Evolutionary conservation across 2,797 vertebrate species (phyloP).

Genomic region (Falco naumanni): DNA sequence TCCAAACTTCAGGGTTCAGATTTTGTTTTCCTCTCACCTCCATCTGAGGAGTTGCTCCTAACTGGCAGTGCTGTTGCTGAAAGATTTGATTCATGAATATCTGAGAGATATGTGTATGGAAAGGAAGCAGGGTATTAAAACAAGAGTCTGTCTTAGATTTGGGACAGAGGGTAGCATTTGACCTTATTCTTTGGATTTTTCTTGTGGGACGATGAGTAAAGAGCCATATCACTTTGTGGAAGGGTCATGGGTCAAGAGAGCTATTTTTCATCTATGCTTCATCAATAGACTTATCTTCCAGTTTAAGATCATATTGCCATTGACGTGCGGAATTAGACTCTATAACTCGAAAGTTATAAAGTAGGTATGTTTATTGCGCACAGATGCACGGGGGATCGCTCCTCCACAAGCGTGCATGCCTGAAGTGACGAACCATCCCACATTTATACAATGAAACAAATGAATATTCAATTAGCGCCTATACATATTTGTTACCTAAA

Average conservation of each 20-base stretch:
- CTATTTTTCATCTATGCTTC: neutral
- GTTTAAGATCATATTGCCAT: neutral
- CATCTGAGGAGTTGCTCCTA: neutral
- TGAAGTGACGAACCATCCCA: no score
- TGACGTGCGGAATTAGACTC: no score
- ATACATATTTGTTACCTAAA: no score
- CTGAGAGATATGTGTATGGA: neutral
- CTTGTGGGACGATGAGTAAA: neutral
- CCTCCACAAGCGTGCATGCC: no score
- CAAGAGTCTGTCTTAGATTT: no score
- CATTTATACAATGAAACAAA: no score
- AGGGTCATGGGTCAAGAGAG: neutral
- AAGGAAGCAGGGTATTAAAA: neutral
- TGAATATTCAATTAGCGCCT: no score
- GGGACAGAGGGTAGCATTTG: neutral
- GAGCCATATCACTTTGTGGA: neutral
- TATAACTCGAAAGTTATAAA: no score
- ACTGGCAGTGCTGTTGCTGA: neutral
- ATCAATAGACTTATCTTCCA: neutral
- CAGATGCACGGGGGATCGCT: no score
- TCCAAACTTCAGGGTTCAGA: neutral
- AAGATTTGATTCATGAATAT: neutral
- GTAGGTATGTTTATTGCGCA: no score
- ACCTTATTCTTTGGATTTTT: neutral
- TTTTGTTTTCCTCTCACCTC: conserved; percentile 11